Base-by-base conservation (phyloP, 2,888 invertebrate genomes). In the Lysandra bellargus region DNA sequence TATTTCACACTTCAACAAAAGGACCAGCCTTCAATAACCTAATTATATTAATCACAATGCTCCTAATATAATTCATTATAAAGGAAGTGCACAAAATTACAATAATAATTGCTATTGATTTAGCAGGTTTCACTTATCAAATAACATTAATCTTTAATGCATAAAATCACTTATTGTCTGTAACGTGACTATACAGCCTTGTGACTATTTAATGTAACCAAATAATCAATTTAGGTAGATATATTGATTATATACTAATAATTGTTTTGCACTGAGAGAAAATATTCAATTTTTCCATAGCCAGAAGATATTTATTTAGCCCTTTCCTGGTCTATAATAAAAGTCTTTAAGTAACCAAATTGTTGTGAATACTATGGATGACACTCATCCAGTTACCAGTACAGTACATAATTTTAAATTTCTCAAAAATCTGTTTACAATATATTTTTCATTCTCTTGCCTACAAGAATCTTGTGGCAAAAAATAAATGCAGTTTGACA, bases 11-110 rank as follows among this genome's bases (percentile, higher is more conserved):
- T 49, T 74, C 40, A 44, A 49, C 49, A 14, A 44, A 76, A 76
- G 57, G 76, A 53, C 76, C 76, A 76, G 76, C 76, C 76, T 76
- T 76, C 6, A 76, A 74, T 72, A 69, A 17, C 33, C 30, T 33
- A 33, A 69, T 69, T 33, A 69, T 69, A 64, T 64, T 14, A 76
- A 76, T 76, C 57, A 76, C 76, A 76, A 53, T 76, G 75, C 4
- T 69, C 69, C 69, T 69, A 69, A 33, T 69, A 30, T 37, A 69
- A 12, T 69, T 69, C 14, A 69, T 33, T 33, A 33, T 37, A 37
- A 69, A 37, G 14, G 33, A 17, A 33, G 64, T 30, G 69, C 69
- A 69, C 12, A 33, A 33, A 37, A 69, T 69, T 69, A 17, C 69
- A 33, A 64, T 64, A 12, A 64, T 30, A 30, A 69, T 33, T 64